These are phyloP conservation scores for Lasioglossum leucozonium DNA, from an alignment of 2,888 invertebrate species.

Conservation along the genomic window DNA sequence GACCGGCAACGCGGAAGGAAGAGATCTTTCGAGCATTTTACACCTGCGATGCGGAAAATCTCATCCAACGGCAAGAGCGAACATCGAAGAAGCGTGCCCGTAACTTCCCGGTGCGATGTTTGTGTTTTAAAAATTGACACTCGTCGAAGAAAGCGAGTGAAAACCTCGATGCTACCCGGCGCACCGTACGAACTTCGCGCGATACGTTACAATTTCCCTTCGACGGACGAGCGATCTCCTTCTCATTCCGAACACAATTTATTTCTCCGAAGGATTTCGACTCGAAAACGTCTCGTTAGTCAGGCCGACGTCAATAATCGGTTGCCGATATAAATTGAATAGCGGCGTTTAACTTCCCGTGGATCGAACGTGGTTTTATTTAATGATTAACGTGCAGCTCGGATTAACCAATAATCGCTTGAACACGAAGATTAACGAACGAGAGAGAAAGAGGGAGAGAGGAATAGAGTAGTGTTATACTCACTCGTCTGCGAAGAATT, in stretches of 20 bases:
- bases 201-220: background rate
- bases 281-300: background rate
- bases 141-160: background rate
- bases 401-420: background rate
- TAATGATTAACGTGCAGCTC: background rate
- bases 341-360: background rate
- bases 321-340: background rate
- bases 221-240: background rate
- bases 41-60: no score
- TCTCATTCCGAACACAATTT: background rate
- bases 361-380: background rate
- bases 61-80: background rate
- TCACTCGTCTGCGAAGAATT: constrained; percentile 55
- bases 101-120: background rate
- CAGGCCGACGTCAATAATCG: background rate
- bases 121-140: background rate
- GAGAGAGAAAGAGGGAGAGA: background rate
- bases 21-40: background rate
- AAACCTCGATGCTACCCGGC: background rate
- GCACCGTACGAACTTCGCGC: background rate
- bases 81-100: background rate
- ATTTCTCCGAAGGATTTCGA: background rate
- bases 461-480: constrained; percentile 4
- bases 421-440: background rate
- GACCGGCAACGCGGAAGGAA: background rate